Conservation (phyloP, 2,113 vertebrate genomes). For the Coptodon rendalli region DNA sequence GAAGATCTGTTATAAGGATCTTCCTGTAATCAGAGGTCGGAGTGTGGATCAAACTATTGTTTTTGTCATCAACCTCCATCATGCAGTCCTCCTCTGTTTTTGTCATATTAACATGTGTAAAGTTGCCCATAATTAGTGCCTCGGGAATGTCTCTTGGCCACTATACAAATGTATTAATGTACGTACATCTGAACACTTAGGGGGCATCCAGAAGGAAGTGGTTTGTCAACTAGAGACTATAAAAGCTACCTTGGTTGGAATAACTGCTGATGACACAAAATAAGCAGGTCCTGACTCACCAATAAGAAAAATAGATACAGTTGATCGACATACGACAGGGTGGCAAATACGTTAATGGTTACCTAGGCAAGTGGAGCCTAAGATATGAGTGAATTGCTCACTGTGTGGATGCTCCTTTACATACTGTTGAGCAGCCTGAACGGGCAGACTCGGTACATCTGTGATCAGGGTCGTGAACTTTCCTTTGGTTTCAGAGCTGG, state of each 20-base stretch:
- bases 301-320: not conserved
- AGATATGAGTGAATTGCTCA: not conserved
- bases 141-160: not conserved
- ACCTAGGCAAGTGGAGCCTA: not conserved
- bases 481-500: not conserved
- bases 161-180: not conserved
- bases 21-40: not conserved
- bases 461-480: not conserved
- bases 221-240: not conserved
- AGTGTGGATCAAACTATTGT: not conserved
- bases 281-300: not conserved
- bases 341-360: not conserved
- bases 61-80: not conserved
- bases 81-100: not conserved
- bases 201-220: not conserved
- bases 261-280: not conserved
- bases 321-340: not conserved
- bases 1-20: not conserved
- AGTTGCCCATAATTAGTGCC: not conserved
- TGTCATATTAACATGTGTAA: not conserved
- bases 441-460: not conserved
- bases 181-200: not conserved
- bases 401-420: not conserved
- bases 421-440: not conserved
- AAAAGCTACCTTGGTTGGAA: not conserved